Conservation (phyloP, 2,797 vertebrate species). For the Tokudaia tokunoshimensis region DNA sequence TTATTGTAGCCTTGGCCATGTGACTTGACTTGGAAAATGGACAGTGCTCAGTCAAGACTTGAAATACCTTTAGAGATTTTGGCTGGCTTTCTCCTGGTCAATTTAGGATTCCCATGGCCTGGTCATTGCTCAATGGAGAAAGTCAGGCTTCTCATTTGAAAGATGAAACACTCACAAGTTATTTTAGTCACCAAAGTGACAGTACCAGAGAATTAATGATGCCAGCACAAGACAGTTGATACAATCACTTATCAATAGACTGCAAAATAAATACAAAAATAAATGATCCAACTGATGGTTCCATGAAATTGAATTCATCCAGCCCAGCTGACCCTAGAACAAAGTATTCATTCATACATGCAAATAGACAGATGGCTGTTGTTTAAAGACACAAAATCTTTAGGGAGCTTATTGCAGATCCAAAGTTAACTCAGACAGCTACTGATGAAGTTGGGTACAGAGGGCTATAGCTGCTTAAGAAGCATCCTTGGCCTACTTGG, state of each 20-base stretch:
- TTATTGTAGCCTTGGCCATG: background rate
- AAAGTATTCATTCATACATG: background rate
- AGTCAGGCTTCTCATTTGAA: background rate
- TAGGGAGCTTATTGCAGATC: background rate
- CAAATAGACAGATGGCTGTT: background rate
- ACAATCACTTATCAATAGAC: background rate
- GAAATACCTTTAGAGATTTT: background rate
- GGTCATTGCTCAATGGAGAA: background rate
- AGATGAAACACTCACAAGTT: background rate
- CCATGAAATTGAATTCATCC: background rate
- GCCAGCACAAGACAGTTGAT: background rate
- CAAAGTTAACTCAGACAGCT: background rate
- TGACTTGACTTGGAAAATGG: background rate
- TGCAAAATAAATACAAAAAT: background rate
- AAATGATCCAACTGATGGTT: background rate
- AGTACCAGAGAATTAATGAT: background rate
- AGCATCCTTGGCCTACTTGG: background rate
- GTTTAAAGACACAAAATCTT: slow-evolving; percentile 6
- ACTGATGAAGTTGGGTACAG: background rate
- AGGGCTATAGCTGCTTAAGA: background rate
- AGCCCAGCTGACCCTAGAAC: background rate
- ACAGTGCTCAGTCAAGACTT: slow-evolving; percentile 21
- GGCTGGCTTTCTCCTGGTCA: background rate
- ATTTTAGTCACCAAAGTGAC: background rate
- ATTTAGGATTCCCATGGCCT: background rate